Percentiles rank a stretch among this genome's conserved stretches.
Evolutionary conservation across 2,888 invertebrate genomes (phyloP).

Genomic region (Melanotus villosus): DNA sequence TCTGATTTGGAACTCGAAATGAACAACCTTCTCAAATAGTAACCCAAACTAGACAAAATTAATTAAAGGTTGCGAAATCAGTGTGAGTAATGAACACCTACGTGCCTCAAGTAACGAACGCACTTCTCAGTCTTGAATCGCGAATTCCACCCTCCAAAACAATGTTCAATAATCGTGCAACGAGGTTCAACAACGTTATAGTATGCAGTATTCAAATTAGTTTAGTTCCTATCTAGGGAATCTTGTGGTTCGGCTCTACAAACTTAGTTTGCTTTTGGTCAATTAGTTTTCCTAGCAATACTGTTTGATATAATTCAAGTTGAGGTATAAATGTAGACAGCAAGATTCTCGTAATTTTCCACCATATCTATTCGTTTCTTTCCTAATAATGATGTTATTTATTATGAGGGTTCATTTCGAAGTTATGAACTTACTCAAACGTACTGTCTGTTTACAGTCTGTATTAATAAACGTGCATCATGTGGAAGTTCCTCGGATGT

Average conservation of each 20-base stretch:
- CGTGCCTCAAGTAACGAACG: conserved; percentile 7
- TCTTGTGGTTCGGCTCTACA: conserved; percentile 35
- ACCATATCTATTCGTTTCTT: neutral
- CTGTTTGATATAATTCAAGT: conserved; percentile 31
- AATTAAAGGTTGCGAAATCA: conserved; percentile 11
- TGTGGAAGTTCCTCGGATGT: too few relatives aligned
- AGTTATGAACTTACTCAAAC: too few relatives aligned
- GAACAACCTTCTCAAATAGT: neutral
- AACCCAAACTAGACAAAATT: neutral
- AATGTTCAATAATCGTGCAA: conserved; percentile 10
- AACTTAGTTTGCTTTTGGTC: conserved; percentile 38
- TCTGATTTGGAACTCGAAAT: too few relatives aligned
- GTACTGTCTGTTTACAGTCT: too few relatives aligned
- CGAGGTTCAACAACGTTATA: conserved; percentile 18
- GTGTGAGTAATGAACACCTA: conserved; percentile 3
- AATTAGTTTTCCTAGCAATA: conserved; percentile 37
- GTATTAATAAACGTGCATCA: too few relatives aligned
- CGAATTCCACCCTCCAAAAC: neutral
- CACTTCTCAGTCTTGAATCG: neutral
- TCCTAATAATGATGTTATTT: neutral
- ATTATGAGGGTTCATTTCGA: too few relatives aligned
- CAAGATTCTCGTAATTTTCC: neutral
- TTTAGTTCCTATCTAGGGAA: conserved; percentile 35
- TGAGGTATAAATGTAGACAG: conserved; percentile 29
- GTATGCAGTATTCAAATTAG: conserved; percentile 37